A percentile compares a stretch with the other conserved stretches of the same genome.
phyloP scores from a whole-genome alignment of 2,888 invertebrate genomes.

The Cantharis nigra region DNA sequence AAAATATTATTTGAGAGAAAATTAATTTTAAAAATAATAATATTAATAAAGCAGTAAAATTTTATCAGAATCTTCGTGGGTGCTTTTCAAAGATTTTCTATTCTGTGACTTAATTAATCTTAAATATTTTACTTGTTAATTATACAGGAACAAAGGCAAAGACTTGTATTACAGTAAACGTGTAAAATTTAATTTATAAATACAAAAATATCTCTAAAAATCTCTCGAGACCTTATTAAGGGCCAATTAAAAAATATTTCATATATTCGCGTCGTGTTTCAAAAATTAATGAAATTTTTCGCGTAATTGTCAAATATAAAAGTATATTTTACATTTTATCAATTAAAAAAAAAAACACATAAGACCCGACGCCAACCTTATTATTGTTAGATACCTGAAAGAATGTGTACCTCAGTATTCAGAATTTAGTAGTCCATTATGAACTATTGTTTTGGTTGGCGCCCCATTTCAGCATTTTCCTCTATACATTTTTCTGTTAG shows the following conservation, averaged over 20 bases:
- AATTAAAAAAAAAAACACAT: background rate
- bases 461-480: no score
- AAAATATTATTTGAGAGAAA: background rate
- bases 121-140: background rate
- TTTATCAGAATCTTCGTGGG: background rate
- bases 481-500: no score
- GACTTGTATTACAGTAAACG: background rate
- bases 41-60: background rate
- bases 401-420: no score
- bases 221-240: background rate
- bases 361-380: no score
- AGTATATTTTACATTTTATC: background rate
- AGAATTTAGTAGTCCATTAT: no score
- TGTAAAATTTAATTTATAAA: background rate
- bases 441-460: no score
- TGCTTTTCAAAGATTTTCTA: background rate
- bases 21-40: background rate
- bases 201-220: background rate
- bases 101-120: background rate
- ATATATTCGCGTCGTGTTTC: background rate
- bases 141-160: background rate
- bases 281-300: background rate
- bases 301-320: background rate
- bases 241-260: background rate
- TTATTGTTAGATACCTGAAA: no score